Evolutionary conservation across 2,113 vertebrate species (phyloP).

Genomic region (Muscicapa adusta): DNA sequence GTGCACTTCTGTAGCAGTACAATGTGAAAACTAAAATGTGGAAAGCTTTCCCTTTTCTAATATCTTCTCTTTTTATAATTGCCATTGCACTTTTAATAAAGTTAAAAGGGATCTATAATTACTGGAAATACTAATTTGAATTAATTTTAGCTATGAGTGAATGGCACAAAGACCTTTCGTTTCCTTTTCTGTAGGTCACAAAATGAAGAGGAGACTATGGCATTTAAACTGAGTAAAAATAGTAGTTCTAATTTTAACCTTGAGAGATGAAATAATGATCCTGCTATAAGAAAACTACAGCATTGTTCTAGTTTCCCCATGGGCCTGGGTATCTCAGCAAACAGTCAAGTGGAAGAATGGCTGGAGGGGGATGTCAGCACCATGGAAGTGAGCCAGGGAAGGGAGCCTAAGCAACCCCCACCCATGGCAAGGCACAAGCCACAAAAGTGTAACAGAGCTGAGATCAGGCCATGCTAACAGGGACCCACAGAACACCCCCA

Average conservation of each 20-base stretch:
- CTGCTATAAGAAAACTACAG: neutral
- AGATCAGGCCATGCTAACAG: neutral
- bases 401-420: neutral
- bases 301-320: neutral
- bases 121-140: neutral
- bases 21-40: neutral
- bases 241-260: neutral
- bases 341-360: neutral
- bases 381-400: neutral
- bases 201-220: neutral
- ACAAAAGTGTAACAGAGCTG: neutral
- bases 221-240: neutral
- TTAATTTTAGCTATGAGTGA: neutral
- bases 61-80: neutral
- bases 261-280: neutral
- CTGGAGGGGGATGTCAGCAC: neutral
- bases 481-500: neutral
- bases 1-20: neutral
- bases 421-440: neutral
- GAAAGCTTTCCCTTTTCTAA: neutral
- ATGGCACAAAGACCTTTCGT: neutral
- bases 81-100: neutral
- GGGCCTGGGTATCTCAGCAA: neutral
- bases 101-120: neutral
- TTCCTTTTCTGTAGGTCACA: neutral